Conservation (phyloP, 2,888 invertebrate species). For the Mimumesa dahlbomi region DNA sequence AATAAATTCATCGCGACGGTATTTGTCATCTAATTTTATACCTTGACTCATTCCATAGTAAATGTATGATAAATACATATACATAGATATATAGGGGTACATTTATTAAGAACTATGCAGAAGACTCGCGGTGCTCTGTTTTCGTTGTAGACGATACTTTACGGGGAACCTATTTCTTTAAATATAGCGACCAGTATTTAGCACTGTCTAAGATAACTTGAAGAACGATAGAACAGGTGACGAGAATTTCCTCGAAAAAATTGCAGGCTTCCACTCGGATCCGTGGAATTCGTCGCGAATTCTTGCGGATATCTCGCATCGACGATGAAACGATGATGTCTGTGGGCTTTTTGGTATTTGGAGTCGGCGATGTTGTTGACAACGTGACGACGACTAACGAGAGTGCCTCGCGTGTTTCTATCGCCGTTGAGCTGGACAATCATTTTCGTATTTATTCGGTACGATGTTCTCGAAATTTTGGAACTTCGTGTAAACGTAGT, state of each 20-base stretch:
- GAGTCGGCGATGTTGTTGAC: conserved; percentile 44
- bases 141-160: neutral
- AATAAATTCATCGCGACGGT: too few species aligned
- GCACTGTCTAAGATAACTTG: neutral
- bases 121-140: neutral
- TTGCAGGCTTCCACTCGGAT: neutral
- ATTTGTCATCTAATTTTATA: too few species aligned
- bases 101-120: too few species aligned
- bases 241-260: conserved; percentile 7
- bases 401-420: conserved; percentile 44
- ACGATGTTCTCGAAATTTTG: conserved; percentile 8
- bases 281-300: conserved; percentile 10
- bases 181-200: neutral
- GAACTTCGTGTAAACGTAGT: too few species aligned
- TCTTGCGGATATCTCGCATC: conserved; percentile 9
- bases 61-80: too few species aligned
- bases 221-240: conserved; percentile 15
- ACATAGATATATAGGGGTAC: too few species aligned
- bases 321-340: conserved; percentile 16
- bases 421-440: neutral
- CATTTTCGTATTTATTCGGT: neutral
- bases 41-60: conserved; percentile 15
- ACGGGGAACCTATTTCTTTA: neutral
- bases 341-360: conserved; percentile 51
- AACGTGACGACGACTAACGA: conserved; percentile 46